Evolutionary conservation across 2,113 vertebrate species (phyloP).

Genomic region (Salvelinus alpinus): DNA sequence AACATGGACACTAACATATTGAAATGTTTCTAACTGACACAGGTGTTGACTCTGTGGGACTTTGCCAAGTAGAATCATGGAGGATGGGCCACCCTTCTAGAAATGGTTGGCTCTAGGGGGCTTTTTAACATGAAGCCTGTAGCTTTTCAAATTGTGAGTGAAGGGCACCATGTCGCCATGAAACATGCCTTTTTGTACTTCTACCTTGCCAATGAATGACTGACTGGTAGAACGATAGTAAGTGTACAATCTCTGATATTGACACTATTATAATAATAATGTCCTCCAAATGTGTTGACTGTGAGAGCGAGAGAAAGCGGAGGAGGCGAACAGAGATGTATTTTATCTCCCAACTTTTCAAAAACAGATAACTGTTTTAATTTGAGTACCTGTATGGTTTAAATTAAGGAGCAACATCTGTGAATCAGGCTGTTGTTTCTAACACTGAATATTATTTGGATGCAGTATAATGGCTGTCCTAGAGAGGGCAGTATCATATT

Average conservation of each 20-base stretch:
- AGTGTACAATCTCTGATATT: background rate
- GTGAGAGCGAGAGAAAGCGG: conserved; percentile 17
- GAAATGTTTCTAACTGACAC: background rate
- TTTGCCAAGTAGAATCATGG: background rate
- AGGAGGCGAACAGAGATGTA: conserved; percentile 39
- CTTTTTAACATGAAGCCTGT: conserved; percentile 37
- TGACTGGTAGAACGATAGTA: conserved; percentile 42
- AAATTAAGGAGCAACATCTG: conserved; percentile 70
- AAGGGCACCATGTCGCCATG: conserved; percentile 54
- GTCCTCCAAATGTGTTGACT: conserved; percentile 40
- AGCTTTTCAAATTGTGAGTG: conserved; percentile 50
- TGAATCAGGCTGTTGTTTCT: background rate
- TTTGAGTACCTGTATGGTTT: conserved; percentile 61
- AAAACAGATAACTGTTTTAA: conserved; percentile 64
- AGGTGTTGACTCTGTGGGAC: background rate
- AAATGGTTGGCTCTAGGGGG: conserved; percentile 10
- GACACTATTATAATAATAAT: conserved; percentile 2
- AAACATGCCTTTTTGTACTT: conserved; percentile 48
- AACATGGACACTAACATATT: conserved; percentile 24
- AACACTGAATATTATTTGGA: background rate
- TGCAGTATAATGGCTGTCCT: background rate
- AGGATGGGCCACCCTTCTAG: background rate
- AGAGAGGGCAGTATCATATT: background rate
- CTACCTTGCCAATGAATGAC: conserved; percentile 60
- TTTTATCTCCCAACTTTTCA: conserved; percentile 58